A percentile compares a stretch with the other conserved stretches of the same genome.
Conservation (phyloP, 1,140 invertebrate species). For the Aporrectodea caliginosa region DNA sequence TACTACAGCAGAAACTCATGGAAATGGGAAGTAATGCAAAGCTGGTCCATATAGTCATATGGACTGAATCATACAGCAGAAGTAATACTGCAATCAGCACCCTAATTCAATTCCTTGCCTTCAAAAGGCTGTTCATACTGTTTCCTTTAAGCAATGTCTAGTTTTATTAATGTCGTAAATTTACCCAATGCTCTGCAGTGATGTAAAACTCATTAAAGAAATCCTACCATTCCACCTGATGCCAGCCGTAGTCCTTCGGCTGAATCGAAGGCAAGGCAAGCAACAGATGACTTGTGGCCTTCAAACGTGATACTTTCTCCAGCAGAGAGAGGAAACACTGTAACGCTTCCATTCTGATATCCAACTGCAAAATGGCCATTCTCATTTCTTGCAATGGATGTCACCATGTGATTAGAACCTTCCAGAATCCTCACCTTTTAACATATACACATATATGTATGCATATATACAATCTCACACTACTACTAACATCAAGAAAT, state of each 20-base stretch:
- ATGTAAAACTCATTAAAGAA: too few species aligned
- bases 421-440: conserved; percentile 47
- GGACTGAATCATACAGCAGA: too few species aligned
- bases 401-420: conserved; percentile 74
- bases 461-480: neutral
- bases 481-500: neutral
- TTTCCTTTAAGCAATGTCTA: too few species aligned
- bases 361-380: conserved; percentile 79
- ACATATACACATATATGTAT: neutral
- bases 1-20: too few species aligned
- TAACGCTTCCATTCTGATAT: conserved; percentile 82
- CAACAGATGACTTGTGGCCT: conserved; percentile 83
- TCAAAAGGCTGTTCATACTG: too few species aligned
- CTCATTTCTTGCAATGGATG: conserved; percentile 66
- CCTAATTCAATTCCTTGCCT: too few species aligned
- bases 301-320: conserved; percentile 74
- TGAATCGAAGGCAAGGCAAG: conserved; percentile 73
- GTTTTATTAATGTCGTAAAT: too few species aligned
- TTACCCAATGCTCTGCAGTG: too few species aligned
- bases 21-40: too few species aligned
- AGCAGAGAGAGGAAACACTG: conserved; percentile 65
- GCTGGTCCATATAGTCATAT: too few species aligned
- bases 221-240: conserved; percentile 75
- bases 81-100: too few species aligned
- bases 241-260: conserved; percentile 72